A percentile compares a stretch with the other conserved stretches of the same genome.
These are phyloP conservation scores for Lathamus discolor DNA, from an alignment of 2,113 vertebrate species.

Conservation along the genomic window DNA sequence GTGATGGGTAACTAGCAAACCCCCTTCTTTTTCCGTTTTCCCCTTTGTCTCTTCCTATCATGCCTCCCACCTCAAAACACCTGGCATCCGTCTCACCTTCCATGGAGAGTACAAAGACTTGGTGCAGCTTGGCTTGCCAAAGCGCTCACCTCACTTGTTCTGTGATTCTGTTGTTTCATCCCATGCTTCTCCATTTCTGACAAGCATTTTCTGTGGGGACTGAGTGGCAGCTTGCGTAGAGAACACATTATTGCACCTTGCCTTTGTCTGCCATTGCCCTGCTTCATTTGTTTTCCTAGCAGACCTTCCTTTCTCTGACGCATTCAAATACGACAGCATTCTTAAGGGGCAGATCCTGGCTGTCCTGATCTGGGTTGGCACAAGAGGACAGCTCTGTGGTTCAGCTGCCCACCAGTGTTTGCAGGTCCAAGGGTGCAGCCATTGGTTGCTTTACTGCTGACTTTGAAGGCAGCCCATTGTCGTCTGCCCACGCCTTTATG, in stretches of 20 bases:
- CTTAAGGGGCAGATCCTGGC: no score
- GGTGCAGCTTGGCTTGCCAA: neutral
- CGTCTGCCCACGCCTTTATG: neutral
- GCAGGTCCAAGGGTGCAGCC: neutral
- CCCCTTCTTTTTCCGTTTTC: neutral
- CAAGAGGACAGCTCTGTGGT: neutral
- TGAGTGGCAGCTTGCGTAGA: neutral
- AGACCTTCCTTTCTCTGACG: neutral
- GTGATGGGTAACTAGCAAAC: conserved; percentile 11
- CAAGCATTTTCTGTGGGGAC: neutral
- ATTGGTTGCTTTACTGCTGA: neutral
- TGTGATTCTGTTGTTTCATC: neutral
- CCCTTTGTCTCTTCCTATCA: neutral
- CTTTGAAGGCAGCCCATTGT: accelerated
- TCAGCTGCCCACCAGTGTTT: neutral
- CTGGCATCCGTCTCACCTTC: neutral
- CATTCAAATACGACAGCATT: accelerated
- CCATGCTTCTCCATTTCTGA: neutral
- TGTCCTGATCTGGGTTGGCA: neutral
- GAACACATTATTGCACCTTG: neutral
- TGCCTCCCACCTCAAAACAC: neutral
- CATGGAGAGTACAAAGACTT: neutral
- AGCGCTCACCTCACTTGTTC: neutral
- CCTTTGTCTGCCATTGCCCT: neutral
- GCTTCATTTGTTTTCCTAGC: neutral